These are phyloP conservation scores for Hemistola chrysoprasaria DNA, from an alignment of 2,888 invertebrate genomes.

Conservation along the genomic window DNA sequence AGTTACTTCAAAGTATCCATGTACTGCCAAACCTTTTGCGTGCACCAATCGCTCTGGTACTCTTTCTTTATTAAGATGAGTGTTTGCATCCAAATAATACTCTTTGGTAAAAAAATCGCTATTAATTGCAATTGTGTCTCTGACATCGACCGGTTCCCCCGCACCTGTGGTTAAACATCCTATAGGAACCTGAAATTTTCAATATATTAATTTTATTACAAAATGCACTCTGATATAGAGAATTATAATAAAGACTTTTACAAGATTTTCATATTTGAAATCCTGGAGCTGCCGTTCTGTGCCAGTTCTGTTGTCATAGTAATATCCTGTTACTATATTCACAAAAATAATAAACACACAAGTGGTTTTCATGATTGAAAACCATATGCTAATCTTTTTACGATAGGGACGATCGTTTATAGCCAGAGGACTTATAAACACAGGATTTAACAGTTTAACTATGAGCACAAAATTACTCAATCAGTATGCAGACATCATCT, in stretches of 20 bases:
- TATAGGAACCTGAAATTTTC: constrained; percentile 41
- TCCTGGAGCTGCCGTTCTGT: constrained; percentile 4
- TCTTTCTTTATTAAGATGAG: constrained; percentile 88
- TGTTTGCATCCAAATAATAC: constrained; percentile 85
- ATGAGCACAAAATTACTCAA: no score
- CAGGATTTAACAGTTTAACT: no score
- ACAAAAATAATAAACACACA: constrained; percentile 1
- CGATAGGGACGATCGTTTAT: background rate
- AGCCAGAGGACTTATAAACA: background rate
- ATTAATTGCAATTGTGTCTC: constrained; percentile 62
- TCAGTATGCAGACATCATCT: no score
- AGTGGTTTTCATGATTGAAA: constrained; percentile 4
- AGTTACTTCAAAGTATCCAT: constrained; percentile 91
- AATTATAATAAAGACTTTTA: background rate
- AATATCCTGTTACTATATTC: constrained; percentile 2
- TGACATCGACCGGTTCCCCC: constrained; percentile 89
- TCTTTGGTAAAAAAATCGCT: constrained; percentile 42
- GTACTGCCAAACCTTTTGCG: constrained; percentile 94
- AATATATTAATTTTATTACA: no score
- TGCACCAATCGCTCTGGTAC: constrained; percentile 96
- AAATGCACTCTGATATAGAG: no score
- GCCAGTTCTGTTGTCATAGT: constrained; percentile 5
- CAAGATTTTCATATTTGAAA: constrained; percentile 7
- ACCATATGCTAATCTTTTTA: constrained; percentile 2
- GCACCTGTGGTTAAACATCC: constrained; percentile 83